These are phyloP conservation scores for Mormyrops attenuatus DNA, from an alignment of 2,797 vertebrate species.

Conservation along the genomic window DNA sequence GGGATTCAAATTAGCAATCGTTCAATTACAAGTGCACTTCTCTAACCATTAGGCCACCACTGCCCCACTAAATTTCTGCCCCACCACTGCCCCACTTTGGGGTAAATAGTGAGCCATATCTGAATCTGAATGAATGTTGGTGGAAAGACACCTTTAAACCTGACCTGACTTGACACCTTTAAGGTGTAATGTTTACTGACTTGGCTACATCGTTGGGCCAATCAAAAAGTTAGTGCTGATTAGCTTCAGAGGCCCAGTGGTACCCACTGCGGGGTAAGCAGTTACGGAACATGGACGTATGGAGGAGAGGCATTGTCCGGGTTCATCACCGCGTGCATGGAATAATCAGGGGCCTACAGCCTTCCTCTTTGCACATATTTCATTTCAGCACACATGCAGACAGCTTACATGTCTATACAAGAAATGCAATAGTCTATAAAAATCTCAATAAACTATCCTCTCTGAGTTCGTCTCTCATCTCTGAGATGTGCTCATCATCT, in stretches of 20 bases:
- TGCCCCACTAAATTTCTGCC: too few relatives aligned
- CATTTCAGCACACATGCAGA: background rate
- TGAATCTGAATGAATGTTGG: background rate
- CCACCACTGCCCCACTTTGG: background rate
- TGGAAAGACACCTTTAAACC: background rate
- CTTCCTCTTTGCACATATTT: background rate
- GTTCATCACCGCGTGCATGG: background rate
- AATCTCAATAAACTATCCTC: background rate
- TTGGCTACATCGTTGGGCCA: too few relatives aligned
- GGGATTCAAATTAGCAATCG: too few relatives aligned
- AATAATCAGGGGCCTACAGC: background rate
- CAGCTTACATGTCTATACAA: background rate
- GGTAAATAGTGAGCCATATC: background rate
- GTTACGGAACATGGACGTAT: background rate
- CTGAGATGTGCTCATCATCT: slow-evolving; percentile 31
- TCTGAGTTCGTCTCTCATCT: background rate
- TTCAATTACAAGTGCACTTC: too few relatives aligned
- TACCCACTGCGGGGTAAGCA: background rate
- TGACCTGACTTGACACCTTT: background rate
- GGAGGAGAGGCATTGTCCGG: background rate
- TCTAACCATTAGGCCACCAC: too few relatives aligned
- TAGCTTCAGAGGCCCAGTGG: background rate
- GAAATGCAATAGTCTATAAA: background rate
- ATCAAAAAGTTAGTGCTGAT: background rate
- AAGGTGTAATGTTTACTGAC: too few relatives aligned